These are phyloP conservation scores for Grallaria varia DNA, from an alignment of 2,113 vertebrate genomes.

Conservation along the genomic window DNA sequence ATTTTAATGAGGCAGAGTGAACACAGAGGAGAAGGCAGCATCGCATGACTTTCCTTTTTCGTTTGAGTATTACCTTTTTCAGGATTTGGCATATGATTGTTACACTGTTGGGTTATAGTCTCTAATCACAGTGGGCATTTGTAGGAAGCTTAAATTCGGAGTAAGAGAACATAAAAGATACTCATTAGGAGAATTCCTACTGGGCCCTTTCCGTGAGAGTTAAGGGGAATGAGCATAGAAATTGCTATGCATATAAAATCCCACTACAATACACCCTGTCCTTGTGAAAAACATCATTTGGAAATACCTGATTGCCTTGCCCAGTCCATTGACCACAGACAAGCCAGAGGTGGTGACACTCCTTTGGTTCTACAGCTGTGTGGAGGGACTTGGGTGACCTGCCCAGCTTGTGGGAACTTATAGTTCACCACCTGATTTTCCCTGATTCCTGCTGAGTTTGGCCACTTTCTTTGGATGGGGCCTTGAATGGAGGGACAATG, in stretches of 20 bases:
- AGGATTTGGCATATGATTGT: background rate
- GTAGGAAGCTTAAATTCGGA: background rate
- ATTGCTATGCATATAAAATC: background rate
- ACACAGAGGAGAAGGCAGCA: background rate
- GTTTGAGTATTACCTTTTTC: background rate
- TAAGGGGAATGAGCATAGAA: background rate
- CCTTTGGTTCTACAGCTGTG: background rate
- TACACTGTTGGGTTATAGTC: background rate
- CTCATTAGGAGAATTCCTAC: background rate
- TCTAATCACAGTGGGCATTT: background rate
- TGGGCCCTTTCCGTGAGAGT: background rate
- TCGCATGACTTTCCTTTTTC: background rate
- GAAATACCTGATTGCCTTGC: background rate
- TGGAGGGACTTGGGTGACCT: background rate
- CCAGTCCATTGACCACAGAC: background rate
- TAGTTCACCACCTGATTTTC: background rate
- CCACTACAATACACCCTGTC: background rate
- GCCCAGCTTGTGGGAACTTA: rapidly evolving
- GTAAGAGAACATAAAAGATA: background rate
- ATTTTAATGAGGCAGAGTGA: constrained; percentile 19
- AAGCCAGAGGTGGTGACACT: background rate
- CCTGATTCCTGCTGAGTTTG: background rate
- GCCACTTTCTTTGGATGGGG: background rate
- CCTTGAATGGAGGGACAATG: background rate
- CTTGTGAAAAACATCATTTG: background rate